Conservation (phyloP, 1,140 invertebrate genomes). For the Bilobella aurantiaca region DNA sequence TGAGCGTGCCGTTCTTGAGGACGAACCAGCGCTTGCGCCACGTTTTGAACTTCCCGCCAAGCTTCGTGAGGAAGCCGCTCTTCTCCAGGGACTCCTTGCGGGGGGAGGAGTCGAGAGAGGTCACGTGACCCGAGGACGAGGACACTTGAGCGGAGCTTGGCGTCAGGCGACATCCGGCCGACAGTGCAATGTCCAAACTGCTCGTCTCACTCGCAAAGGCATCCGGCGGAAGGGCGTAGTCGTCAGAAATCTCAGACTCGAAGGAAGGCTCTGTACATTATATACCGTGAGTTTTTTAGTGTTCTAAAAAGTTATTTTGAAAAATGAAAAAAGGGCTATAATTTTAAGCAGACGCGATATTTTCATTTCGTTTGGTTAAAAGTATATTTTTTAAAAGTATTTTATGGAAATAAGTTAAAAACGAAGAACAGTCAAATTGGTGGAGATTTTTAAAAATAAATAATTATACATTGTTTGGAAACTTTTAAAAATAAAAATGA, state of each 20-base stretch:
- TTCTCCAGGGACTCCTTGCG: slow-evolving; percentile 67
- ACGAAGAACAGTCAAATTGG: no score
- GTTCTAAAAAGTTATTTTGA: no score
- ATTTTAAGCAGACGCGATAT: no score
- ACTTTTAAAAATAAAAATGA: no score
- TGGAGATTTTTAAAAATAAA: no score
- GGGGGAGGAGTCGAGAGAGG: slow-evolving; percentile 33
- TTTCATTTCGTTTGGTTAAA: no score
- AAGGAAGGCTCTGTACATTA: slow-evolving; percentile 66
- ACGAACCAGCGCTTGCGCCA: slow-evolving; percentile 93
- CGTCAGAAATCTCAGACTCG: slow-evolving; percentile 85
- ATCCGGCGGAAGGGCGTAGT: slow-evolving; percentile 91
- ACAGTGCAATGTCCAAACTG: slow-evolving; percentile 58
- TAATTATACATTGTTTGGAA: no score
- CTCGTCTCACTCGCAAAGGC: slow-evolving; percentile 62
- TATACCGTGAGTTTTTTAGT: no score
- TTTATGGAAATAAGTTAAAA: no score
- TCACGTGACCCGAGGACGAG: slow-evolving; percentile 49
- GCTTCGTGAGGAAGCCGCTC: slow-evolving; percentile 81
- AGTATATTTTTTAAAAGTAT: no score
- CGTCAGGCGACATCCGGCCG: slow-evolving; percentile 49
- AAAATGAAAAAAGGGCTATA: no score
- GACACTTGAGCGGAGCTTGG: slow-evolving; percentile 45
- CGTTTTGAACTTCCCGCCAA: slow-evolving; percentile 89
- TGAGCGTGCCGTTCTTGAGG: slow-evolving; percentile 76